These are phyloP conservation scores for Caenorhabditis sulstoni DNA, from an alignment of 2,888 invertebrate species.

Conservation along the genomic window DNA sequence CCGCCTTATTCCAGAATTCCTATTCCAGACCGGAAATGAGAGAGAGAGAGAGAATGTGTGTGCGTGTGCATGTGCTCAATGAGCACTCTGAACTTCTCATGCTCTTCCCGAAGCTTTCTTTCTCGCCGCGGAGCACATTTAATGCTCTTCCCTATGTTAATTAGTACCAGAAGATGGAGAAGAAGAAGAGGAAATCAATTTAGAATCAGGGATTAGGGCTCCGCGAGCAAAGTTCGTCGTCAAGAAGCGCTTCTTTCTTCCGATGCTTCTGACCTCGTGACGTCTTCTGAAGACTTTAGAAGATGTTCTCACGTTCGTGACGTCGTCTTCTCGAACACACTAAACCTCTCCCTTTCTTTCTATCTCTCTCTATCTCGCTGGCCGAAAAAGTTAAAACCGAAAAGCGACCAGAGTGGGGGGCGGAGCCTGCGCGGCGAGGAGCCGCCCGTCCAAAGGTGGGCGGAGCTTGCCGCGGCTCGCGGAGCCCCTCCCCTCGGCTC, in stretches of 20 bases:
- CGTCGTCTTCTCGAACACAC: background rate
- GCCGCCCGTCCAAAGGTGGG: slow-evolving; percentile 24
- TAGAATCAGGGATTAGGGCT: no score
- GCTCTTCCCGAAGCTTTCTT: no score
- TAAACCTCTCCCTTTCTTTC: background rate
- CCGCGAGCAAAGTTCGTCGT: no score
- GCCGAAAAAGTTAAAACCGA: background rate
- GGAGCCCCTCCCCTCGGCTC: slow-evolving; percentile 1
- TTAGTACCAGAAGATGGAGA: no score
- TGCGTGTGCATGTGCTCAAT: background rate
- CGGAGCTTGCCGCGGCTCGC: slow-evolving; percentile 43
- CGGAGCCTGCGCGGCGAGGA: no score
- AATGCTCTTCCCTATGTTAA: background rate
- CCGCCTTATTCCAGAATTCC: background rate
- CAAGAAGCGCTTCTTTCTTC: no score
- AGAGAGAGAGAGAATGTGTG: no score
- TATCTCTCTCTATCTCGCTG: no score
- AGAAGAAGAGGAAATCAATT: no score
- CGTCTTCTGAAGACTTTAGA: slow-evolving; percentile 3
- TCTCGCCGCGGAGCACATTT: no score
- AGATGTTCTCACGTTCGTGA: slow-evolving; percentile 11
- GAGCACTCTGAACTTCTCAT: background rate
- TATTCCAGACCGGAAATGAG: slow-evolving; percentile 1
- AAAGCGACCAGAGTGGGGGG: slow-evolving; percentile 26
- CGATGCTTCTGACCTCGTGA: background rate